Evolutionary conservation across 2,888 invertebrate genomes (phyloP).

Genomic region (Perdita meconis): DNA sequence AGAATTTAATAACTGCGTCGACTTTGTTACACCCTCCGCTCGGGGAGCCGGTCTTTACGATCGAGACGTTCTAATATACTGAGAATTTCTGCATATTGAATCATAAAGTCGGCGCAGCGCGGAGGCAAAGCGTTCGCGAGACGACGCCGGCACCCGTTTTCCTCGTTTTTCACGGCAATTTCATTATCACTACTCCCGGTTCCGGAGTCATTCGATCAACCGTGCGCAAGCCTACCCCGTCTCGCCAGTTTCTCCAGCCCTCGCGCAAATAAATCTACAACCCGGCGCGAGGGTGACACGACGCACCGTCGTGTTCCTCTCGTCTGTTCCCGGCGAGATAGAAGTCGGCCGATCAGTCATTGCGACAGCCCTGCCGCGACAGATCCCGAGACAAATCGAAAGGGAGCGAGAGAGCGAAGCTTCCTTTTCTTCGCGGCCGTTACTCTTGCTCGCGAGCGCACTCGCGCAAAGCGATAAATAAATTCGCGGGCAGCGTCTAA

Average conservation of each 20-base stretch:
- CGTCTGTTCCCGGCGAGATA: constrained; percentile 68
- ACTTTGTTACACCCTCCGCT: background rate
- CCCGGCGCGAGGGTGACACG: constrained; percentile 64
- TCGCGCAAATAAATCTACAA: constrained; percentile 71
- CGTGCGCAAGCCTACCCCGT: constrained; percentile 47
- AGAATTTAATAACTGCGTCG: background rate
- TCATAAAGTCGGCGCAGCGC: constrained; percentile 27
- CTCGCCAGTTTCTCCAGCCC: constrained; percentile 48
- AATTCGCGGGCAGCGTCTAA: constrained; percentile 18
- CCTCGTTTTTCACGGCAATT: constrained; percentile 66
- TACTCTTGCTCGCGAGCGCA: constrained; percentile 9
- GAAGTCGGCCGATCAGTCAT: constrained; percentile 76
- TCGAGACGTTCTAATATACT: no score
- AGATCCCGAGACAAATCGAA: constrained; percentile 67
- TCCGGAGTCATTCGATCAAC: constrained; percentile 67
- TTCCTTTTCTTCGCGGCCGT: constrained; percentile 27
- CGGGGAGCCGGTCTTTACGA: no score
- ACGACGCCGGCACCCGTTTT: constrained; percentile 22
- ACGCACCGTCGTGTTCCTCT: constrained; percentile 71
- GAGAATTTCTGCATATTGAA: constrained; percentile 27
- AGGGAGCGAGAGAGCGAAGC: constrained; percentile 44
- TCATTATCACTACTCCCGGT: constrained; percentile 65
- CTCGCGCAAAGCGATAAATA: constrained; percentile 49
- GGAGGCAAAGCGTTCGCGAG: constrained; percentile 38
- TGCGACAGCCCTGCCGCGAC: constrained; percentile 68